A percentile compares a stretch with the other conserved stretches of the same genome.
Conservation (phyloP, 1,140 invertebrate species). For the Nomia melanderi region DNA sequence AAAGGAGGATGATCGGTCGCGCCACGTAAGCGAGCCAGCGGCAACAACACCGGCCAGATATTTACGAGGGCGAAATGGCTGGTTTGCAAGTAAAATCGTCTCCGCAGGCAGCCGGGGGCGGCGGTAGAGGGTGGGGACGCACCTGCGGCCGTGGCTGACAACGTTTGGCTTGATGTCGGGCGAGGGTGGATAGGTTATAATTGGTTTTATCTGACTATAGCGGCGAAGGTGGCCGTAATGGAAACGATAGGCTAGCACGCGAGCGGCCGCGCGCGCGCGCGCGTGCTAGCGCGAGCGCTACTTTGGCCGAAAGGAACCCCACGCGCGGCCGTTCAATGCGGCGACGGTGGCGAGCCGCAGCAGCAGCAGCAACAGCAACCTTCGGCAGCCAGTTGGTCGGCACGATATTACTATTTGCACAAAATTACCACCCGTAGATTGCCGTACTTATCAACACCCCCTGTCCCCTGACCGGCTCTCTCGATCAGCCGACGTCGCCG, state of each 20-base stretch:
- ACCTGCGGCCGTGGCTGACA: conserved; percentile 54
- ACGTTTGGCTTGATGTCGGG: conserved; percentile 62
- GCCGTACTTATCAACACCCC: conserved; percentile 69
- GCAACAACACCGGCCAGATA: conserved; percentile 30
- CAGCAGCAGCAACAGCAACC: conserved; percentile 36
- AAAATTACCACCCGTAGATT: conserved; percentile 73
- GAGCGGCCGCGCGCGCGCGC: conserved; percentile 24
- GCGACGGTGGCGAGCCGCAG: conserved; percentile 17
- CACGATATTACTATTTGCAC: conserved; percentile 77
- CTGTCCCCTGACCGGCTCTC: not conserved
- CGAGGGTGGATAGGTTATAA: conserved; percentile 69
- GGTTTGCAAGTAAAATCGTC: conserved; percentile 69
- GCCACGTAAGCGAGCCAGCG: conserved; percentile 26
- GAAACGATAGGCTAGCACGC: conserved; percentile 72
- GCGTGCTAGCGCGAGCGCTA: no score
- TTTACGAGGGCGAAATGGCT: conserved; percentile 60
- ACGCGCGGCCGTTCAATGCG: not conserved
- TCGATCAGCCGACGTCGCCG: conserved; percentile 62
- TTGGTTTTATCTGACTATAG: conserved; percentile 72
- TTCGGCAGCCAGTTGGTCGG: conserved; percentile 68
- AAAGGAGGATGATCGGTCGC: conserved; percentile 34
- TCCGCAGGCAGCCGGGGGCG: conserved; percentile 10
- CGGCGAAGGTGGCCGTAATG: conserved; percentile 63
- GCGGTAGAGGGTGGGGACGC: not conserved
- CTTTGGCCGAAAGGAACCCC: conserved; percentile 20